Base-by-base conservation (phyloP, 2,113 vertebrate genomes). In the Ondatra zibethicus region DNA sequence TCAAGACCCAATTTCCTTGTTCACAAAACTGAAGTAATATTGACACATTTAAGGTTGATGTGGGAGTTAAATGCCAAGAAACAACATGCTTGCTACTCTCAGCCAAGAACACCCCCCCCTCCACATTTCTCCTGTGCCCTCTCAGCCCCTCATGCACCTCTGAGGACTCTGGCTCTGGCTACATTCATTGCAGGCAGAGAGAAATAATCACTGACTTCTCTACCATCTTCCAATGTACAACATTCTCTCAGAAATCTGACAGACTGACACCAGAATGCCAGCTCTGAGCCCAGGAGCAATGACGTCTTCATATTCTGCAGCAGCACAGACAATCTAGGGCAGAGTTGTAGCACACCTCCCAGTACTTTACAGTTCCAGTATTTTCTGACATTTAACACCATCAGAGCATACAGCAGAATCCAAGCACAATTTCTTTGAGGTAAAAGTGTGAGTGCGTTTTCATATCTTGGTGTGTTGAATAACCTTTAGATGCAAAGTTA, bases 401-500 rank as follows among this genome's bases (percentile, higher is more conserved):
- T 93, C 97, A 98, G 94, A 96, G 97, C 90, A 96, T 97, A 96
- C 25, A 92, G 84, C 13, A 96, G 97, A 97, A 96, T 98, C 97
- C 98, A 98, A 98, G 96, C n/a, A 96, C 93, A 82, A 76, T 97
- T 98, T 98, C 97, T 94, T 92, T 58, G 75, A 97, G 94, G 96
- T 94, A 98, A 95, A 98, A 98, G 95, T 96, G 85, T 96, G 95
- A 98, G 94, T 97, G 65, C 85, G 98, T 98, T 98, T 97, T 96
- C 91, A 85, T 93, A 97, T 91, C 96, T 98, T 97, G 97, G 96
- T 85, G 94, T 98, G 97, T 97, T 98, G 97, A 97, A 93, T 98
- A 98, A 98, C 98, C 98, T 98, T 98, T 98, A 98, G 97, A 98
- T 98, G 93, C 93, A 97, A 76, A 98, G 98, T 97, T 98, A 98